phyloP scores from a whole-genome alignment of 2,888 invertebrate genomes.

The Sarcophaga variegata region DNA sequence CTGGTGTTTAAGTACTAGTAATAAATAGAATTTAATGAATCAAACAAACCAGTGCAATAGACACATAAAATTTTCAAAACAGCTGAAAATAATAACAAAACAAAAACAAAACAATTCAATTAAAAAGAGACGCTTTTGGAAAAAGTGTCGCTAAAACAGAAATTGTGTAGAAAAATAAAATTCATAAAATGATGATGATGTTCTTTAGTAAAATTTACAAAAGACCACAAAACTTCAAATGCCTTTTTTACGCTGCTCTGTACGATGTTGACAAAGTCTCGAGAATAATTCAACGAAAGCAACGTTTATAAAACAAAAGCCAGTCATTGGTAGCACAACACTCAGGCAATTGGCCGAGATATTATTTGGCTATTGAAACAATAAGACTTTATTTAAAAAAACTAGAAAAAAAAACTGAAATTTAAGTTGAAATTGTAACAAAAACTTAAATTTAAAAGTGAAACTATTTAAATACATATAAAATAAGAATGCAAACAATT shows the following conservation, averaged over 20 bases:
- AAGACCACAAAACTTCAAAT: neutral
- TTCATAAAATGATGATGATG: neutral
- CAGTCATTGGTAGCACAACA: neutral
- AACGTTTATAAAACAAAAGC: conserved; percentile 5
- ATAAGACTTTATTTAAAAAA: neutral
- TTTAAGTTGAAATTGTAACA: neutral
- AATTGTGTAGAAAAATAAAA: neutral
- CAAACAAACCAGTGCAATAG: conserved; percentile 1
- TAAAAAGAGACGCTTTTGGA: neutral
- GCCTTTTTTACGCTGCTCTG: neutral
- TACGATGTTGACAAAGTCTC: conserved; percentile 4
- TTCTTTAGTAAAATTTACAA: neutral
- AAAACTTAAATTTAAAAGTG: neutral
- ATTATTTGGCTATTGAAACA: no score
- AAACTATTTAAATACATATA: neutral
- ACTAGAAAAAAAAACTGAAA: neutral
- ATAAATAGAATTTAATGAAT: conserved; percentile 7
- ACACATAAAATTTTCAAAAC: conserved; percentile 31
- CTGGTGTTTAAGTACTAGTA: neutral
- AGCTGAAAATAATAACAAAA: conserved; percentile 47
- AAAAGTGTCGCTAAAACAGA: conserved; percentile 12
- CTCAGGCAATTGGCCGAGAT: neutral
- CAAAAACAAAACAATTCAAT: conserved; percentile 51
- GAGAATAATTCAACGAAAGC: neutral
- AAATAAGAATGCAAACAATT: no score